Base-by-base conservation (phyloP, 2,888 invertebrate species). In the Helicoverpa assulta region DNA sequence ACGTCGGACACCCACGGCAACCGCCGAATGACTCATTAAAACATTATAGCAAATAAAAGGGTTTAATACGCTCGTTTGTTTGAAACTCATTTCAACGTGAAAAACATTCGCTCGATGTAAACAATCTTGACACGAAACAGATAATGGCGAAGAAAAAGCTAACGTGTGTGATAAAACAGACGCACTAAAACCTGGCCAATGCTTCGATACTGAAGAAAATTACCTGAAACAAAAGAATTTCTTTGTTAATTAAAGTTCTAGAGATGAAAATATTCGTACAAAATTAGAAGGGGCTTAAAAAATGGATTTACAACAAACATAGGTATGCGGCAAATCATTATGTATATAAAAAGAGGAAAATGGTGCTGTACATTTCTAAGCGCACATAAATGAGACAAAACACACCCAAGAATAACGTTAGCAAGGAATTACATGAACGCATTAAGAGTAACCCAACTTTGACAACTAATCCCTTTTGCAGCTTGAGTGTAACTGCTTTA, bases 21-120 rank as follows among this genome's bases (percentile, higher is more conserved):
- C 69, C 78, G 53, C 79, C 19, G 37, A 81, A 81, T 81, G 50
- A 67, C 56, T 62, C 74, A 73, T 70, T 69, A 43, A 73, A 73
- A 59, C 19, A 56, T 62, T 52, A 70, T 58, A 61, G 63, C 67
- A 52, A 56, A 73, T 69, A 59, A 81, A 78, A 61, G 64, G 78
- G 66, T 54, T 67, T 60, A 55, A 59, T 55, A 52, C 51, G 14
- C 37, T 21, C 33, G 51, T 65, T 59, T 56, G 51, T 70, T 60
- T 65, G 16, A 52, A 65, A 65, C 51, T 43, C 40, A 19, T 40
- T 55, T 0, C 56, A 62, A 67, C 21, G 21, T 33, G 56, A 55
- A 57, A 67, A 61, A 54, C 29, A 53, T n/a, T 77, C 21, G 26
- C 18, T 54, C 59, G 21, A 8, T 54, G 12, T 29, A 19, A 58